These are phyloP conservation scores for Buphagus erythrorhynchus DNA, from an alignment of 2,797 vertebrate species.

Conservation along the genomic window DNA sequence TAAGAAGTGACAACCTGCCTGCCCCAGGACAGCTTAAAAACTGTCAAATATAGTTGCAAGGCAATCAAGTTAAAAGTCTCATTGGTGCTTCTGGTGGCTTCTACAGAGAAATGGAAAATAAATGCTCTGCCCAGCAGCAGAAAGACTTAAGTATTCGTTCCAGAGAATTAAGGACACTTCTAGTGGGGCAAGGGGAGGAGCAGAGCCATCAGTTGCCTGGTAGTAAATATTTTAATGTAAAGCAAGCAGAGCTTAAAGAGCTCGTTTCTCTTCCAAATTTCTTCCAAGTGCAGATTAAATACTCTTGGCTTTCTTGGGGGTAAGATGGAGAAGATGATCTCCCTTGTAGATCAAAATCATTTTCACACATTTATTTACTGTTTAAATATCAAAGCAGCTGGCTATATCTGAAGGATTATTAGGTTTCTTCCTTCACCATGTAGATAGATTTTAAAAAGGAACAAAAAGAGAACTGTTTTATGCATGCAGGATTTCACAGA, in stretches of 20 bases:
- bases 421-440: not conserved
- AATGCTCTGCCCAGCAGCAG: not conserved
- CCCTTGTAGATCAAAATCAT: slow-evolving; percentile 79
- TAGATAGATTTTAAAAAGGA: not conserved
- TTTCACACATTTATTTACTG: slow-evolving; percentile 63
- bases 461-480: not conserved
- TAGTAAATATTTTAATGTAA: not conserved
- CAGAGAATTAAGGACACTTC: not conserved
- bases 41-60: not conserved
- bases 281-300: slow-evolving; percentile 78
- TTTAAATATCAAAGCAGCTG: not conserved
- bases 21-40: not conserved
- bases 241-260: slow-evolving; percentile 76
- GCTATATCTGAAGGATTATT: not conserved
- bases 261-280: slow-evolving; percentile 81
- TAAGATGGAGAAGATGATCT: slow-evolving; percentile 36
- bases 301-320: slow-evolving; percentile 67
- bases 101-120: not conserved
- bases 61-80: not conserved
- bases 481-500: not conserved
- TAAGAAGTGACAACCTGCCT: not conserved
- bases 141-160: not conserved
- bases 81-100: not conserved
- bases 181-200: not conserved
- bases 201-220: not conserved